Percentiles rank a stretch among this genome's conserved stretches.
Conservation (phyloP, 2,888 invertebrate genomes). For the Pedicia rivosa region DNA sequence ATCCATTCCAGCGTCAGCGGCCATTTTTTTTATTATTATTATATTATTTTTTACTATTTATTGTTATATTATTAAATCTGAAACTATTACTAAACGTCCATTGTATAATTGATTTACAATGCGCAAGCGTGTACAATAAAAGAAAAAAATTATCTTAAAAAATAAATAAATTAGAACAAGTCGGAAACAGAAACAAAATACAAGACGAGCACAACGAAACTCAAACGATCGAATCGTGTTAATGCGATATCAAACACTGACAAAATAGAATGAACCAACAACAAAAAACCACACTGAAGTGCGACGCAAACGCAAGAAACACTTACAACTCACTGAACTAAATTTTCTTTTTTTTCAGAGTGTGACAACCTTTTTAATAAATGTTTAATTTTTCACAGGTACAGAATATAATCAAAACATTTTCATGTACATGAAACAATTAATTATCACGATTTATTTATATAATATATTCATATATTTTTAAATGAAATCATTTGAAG, state of each 20-base stretch:
- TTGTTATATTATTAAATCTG: slow-evolving; percentile 3
- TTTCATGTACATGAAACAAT: too few relatives aligned
- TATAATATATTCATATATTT: too few relatives aligned
- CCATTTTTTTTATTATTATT: slow-evolving; percentile 43
- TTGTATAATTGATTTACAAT: slow-evolving; percentile 2
- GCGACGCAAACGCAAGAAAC: not conserved
- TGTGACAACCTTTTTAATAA: too few relatives aligned
- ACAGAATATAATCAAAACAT: too few relatives aligned
- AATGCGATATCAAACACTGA: slow-evolving; percentile 2
- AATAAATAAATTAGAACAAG: slow-evolving; percentile 4
- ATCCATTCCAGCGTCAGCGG: slow-evolving; percentile 87
- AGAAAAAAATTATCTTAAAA: slow-evolving; percentile 2
- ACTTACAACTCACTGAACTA: not conserved
- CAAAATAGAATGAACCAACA: too few relatives aligned
- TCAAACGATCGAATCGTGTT: slow-evolving; percentile 3
- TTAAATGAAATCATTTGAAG: too few relatives aligned
- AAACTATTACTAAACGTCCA: slow-evolving; percentile 2
- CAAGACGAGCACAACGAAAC: not conserved
- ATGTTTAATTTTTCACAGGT: too few relatives aligned
- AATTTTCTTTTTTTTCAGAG: not conserved
- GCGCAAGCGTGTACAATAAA: slow-evolving; percentile 2
- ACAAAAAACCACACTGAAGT: slow-evolving; percentile 3
- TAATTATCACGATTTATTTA: too few relatives aligned
- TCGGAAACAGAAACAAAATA: not conserved
- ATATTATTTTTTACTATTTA: slow-evolving; percentile 7